Evolutionary conservation across 2,888 invertebrate species (phyloP).

Genomic region (Caenorhabditis macrosperma): DNA sequence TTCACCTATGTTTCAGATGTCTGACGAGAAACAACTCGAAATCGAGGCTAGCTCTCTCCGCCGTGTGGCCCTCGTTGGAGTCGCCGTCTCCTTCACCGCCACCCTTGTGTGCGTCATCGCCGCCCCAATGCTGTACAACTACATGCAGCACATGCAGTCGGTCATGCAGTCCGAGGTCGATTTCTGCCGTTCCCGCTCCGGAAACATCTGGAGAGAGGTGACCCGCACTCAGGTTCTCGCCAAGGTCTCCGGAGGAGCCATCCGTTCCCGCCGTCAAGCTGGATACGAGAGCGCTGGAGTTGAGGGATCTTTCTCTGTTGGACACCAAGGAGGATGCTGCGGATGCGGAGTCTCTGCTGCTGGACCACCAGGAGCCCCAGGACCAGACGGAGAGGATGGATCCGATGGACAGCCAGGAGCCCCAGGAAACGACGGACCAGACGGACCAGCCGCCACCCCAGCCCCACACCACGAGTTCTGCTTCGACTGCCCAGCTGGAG

Average conservation of each 20-base stretch:
- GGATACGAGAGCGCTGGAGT: conserved; percentile 66
- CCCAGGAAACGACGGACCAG: conserved; percentile 73
- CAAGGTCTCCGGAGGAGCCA: conserved; percentile 68
- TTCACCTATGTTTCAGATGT: conserved; percentile 61
- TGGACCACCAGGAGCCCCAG: conserved; percentile 70
- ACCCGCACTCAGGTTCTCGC: conserved; percentile 73
- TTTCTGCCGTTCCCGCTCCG: conserved; percentile 75
- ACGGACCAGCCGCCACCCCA: conserved; percentile 72
- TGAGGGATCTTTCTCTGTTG: conserved; percentile 50
- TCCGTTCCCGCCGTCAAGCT: conserved; percentile 67
- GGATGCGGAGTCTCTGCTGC: conserved; percentile 69
- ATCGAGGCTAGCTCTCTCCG: conserved; percentile 72
- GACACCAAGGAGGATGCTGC: conserved; percentile 68
- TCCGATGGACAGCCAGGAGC: conserved; percentile 69
- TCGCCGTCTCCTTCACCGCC: conserved; percentile 73
- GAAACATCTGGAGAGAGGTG: conserved; percentile 76
- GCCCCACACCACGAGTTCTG: conserved; percentile 70
- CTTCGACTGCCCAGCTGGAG: conserved; percentile 73
- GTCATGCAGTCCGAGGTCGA: conserved; percentile 76
- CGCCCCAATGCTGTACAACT: conserved; percentile 78
- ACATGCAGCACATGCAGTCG: conserved; percentile 77
- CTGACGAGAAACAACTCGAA: conserved; percentile 71
- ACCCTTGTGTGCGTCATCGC: conserved; percentile 73
- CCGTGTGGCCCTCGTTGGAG: conserved; percentile 75
- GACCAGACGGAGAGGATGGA: conserved; percentile 68